Evolutionary conservation across 2,797 vertebrate species (phyloP).

Genomic region (Oreortyx pictus): DNA sequence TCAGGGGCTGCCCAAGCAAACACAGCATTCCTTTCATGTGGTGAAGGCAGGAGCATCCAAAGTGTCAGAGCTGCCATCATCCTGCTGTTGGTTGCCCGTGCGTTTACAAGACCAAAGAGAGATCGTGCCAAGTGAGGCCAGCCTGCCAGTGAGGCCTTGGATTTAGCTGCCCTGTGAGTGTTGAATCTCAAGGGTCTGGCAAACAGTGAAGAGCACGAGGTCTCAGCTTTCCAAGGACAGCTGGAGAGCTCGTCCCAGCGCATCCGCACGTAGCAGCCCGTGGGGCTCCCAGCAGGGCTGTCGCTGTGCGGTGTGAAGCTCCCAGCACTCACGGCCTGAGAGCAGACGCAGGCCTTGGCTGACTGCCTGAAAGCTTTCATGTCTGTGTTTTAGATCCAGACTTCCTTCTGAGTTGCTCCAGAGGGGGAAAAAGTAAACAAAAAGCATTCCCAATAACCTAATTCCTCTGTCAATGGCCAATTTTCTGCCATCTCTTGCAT

Average conservation of each 20-base stretch:
- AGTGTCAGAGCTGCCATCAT: neutral
- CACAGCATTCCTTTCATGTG: neutral
- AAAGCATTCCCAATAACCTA: constrained; percentile 4
- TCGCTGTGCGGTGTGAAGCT: constrained; percentile 4
- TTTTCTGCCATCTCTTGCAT: constrained; percentile 4
- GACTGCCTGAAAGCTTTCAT: constrained; percentile 20
- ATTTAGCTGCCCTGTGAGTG: neutral
- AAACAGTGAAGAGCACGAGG: neutral
- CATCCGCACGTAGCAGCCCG: neutral
- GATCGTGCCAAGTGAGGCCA: neutral
- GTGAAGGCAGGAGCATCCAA: neutral
- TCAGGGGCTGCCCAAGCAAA: neutral
- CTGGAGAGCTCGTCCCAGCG: constrained; percentile 7
- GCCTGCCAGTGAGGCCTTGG: neutral
- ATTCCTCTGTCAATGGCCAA: neutral
- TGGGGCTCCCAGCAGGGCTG: neutral
- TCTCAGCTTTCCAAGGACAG: constrained; percentile 19
- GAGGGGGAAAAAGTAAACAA: neutral
- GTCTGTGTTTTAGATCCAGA: constrained; percentile 37
- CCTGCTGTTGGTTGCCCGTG: neutral
- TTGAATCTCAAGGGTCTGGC: neutral
- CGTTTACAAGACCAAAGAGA: neutral
- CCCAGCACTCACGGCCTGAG: neutral
- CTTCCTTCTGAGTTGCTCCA: constrained; percentile 34
- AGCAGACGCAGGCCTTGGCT: constrained; percentile 10